These are phyloP conservation scores for Synaphobranchus kaupii DNA, from an alignment of 2,797 vertebrate genomes.

Conservation along the genomic window DNA sequence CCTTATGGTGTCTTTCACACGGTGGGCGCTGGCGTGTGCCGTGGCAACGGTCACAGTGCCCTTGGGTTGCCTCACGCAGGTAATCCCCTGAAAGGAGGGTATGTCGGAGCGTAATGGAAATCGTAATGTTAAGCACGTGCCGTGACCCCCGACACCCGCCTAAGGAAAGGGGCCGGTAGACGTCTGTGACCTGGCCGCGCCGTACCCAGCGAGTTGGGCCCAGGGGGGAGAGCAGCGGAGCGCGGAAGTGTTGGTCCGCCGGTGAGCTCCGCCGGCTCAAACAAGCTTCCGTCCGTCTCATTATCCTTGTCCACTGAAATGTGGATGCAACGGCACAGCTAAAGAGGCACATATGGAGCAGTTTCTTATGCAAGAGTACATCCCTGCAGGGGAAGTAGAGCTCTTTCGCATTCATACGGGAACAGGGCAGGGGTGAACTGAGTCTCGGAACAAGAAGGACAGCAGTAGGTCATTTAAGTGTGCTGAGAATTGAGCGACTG, in stretches of 20 bases:
- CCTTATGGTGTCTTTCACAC: not conserved
- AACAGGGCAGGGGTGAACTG: not conserved
- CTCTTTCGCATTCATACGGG: not conserved
- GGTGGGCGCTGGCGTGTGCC: conserved; percentile 50
- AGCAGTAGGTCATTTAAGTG: not conserved
- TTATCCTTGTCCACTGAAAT: not conserved
- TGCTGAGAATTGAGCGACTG: not conserved
- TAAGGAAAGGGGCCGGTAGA: not conserved
- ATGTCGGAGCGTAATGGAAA: not conserved
- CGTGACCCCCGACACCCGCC: not conserved
- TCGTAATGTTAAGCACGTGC: not conserved
- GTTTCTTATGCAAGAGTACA: not conserved
- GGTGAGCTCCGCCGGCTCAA: not conserved
- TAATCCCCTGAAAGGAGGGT: not conserved
- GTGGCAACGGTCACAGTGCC: conserved; percentile 41
- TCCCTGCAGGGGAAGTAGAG: not conserved
- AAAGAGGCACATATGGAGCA: not conserved
- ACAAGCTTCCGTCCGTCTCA: not conserved
- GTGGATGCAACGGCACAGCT: not conserved
- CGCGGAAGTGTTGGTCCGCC: not conserved
- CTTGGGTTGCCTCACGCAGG: conserved; percentile 47
- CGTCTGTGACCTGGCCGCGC: not conserved
- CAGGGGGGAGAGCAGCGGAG: not conserved
- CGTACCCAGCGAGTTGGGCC: not conserved
- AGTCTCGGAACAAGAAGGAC: not conserved